A percentile compares a stretch with the other conserved stretches of the same genome.
Conservation (phyloP, 2,113 vertebrate genomes). For the Nyctereutes procyonoides region DNA sequence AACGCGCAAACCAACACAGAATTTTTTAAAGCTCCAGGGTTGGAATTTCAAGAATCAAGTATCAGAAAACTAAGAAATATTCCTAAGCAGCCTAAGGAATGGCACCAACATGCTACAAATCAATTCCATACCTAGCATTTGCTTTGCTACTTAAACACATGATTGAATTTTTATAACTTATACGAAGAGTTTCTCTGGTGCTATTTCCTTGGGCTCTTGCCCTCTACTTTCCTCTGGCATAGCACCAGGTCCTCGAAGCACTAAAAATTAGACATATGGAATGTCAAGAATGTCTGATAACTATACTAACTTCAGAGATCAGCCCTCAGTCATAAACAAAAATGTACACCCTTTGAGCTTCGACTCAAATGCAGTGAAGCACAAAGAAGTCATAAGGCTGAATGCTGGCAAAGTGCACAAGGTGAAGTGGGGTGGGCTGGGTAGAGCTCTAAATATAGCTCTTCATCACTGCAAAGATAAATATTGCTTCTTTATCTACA, state of each 20-base stretch:
- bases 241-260: slow-evolving; percentile 78
- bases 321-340: slow-evolving; percentile 85
- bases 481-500: neutral
- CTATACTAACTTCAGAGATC: slow-evolving; percentile 81
- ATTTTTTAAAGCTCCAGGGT: neutral
- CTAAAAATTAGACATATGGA: slow-evolving; percentile 88
- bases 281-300: slow-evolving; percentile 90
- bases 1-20: neutral
- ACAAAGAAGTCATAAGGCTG: slow-evolving; percentile 73
- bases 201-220: slow-evolving; percentile 64
- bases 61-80: slow-evolving; percentile 22
- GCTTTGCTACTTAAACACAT: slow-evolving; percentile 21
- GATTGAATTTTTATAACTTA: neutral
- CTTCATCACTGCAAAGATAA: neutral
- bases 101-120: slow-evolving; percentile 22
- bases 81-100: neutral
- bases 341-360: slow-evolving; percentile 85
- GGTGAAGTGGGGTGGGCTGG: neutral
- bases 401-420: neutral
- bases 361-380: slow-evolving; percentile 73
- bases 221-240: slow-evolving; percentile 44
- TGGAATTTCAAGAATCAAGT: slow-evolving; percentile 65
- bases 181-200: neutral
- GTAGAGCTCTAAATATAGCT: slow-evolving; percentile 8
- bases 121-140: neutral